Evolutionary conservation across 2,888 invertebrate species (phyloP).

Genomic region (Diaperis boleti): DNA sequence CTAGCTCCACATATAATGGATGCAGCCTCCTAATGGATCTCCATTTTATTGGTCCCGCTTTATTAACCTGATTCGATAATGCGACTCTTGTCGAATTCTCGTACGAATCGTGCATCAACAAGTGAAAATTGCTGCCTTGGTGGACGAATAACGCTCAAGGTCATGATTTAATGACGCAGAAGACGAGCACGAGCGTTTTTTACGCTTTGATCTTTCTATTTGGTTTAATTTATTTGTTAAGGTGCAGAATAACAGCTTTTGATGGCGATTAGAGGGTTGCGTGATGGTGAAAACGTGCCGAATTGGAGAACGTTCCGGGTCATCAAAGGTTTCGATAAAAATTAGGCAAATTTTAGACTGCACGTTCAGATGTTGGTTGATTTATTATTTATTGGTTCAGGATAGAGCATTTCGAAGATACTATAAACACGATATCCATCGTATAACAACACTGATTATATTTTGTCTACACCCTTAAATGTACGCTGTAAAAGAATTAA

Average conservation of each 20-base stretch:
- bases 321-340: neutral
- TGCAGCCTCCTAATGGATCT: neutral
- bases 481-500: too few species aligned
- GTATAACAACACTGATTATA: too few species aligned
- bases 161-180: slow-evolving; percentile 25
- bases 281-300: slow-evolving; percentile 1
- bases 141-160: slow-evolving; percentile 22
- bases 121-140: slow-evolving; percentile 29
- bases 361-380: neutral
- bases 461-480: too few species aligned
- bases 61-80: slow-evolving; percentile 39
- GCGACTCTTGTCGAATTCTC: slow-evolving; percentile 10
- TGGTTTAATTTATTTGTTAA: slow-evolving; percentile 32
- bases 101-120: slow-evolving; percentile 10
- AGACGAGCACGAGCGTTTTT: slow-evolving; percentile 12
- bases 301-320: neutral
- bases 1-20: too few species aligned
- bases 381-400: too few species aligned
- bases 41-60: slow-evolving; percentile 26
- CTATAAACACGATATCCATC: too few species aligned
- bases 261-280: slow-evolving; percentile 13
- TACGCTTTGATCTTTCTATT: slow-evolving; percentile 9
- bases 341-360: too few species aligned
- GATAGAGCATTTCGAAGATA: too few species aligned
- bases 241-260: slow-evolving; percentile 24